These are phyloP conservation scores for Epinotia brunnichana DNA, from an alignment of 2,888 invertebrate species.

Conservation along the genomic window DNA sequence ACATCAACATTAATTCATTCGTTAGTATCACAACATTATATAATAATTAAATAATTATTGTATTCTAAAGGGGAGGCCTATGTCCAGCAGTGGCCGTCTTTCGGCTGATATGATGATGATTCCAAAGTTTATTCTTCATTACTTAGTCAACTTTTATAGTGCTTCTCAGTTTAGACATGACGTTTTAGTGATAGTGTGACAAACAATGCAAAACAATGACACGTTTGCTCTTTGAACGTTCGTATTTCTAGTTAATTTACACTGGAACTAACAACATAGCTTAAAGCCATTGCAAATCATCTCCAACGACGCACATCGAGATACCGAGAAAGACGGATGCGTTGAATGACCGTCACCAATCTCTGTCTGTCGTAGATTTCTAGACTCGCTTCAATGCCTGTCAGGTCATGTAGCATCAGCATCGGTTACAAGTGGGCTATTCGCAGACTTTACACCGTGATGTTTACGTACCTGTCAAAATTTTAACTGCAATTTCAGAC, in stretches of 20 bases:
- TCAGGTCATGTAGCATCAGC: conserved; percentile 36
- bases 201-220: no score
- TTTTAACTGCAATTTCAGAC: background rate
- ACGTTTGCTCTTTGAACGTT: background rate
- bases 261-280: background rate
- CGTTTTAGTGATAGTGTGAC: no score
- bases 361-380: conserved; percentile 35
- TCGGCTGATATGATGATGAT: no score
- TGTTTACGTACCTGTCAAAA: background rate
- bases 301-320: conserved; percentile 8
- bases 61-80: background rate
- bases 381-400: conserved; percentile 32
- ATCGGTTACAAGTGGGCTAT: conserved; percentile 19
- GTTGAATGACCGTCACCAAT: conserved; percentile 30
- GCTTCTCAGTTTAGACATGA: no score
- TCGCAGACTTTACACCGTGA: background rate
- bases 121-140: background rate
- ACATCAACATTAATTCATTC: background rate
- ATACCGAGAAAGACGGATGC: conserved; percentile 26
- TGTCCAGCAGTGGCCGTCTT: no score
- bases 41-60: no score
- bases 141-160: no score
- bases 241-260: background rate
- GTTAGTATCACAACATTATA: background rate
- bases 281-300: background rate